A percentile compares a stretch with the other conserved stretches of the same genome.
Conservation (phyloP, 2,888 invertebrate genomes). For the Deilephila elpenor region DNA sequence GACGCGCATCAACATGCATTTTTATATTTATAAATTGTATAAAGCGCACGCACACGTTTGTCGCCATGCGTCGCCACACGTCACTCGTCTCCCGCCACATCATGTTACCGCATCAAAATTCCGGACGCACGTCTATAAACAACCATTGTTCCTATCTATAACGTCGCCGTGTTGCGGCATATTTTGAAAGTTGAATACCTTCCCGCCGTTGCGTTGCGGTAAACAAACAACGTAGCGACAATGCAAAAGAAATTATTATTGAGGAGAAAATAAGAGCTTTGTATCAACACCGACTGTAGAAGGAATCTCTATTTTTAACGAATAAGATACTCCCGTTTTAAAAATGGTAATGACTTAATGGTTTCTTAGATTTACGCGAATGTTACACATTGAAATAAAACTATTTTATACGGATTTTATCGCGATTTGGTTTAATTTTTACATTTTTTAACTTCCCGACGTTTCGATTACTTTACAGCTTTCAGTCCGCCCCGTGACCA, state of each 20-base stretch:
- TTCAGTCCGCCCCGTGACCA: no score
- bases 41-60: constrained; percentile 11
- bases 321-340: no score
- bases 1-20: neutral
- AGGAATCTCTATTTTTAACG: no score
- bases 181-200: constrained; percentile 30
- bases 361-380: no score
- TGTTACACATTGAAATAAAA: no score
- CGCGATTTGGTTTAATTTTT: no score
- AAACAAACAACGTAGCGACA: constrained; percentile 7
- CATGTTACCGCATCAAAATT: constrained; percentile 63
- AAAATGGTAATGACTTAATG: no score
- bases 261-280: neutral
- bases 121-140: constrained; percentile 66
- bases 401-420: no score
- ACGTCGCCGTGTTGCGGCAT: constrained; percentile 32
- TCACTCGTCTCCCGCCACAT: constrained; percentile 44
- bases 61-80: neutral
- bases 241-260: neutral
- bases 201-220: neutral
- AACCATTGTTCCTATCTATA: constrained; percentile 69
- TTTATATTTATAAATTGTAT: constrained; percentile 7
- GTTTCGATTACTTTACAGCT: no score
- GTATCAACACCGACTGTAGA: no score
- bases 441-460: no score